Percentiles rank a stretch among this genome's conserved stretches.
Evolutionary conservation across 2,888 invertebrate species (phyloP).

Genomic region (Diadegma fenestrale): DNA sequence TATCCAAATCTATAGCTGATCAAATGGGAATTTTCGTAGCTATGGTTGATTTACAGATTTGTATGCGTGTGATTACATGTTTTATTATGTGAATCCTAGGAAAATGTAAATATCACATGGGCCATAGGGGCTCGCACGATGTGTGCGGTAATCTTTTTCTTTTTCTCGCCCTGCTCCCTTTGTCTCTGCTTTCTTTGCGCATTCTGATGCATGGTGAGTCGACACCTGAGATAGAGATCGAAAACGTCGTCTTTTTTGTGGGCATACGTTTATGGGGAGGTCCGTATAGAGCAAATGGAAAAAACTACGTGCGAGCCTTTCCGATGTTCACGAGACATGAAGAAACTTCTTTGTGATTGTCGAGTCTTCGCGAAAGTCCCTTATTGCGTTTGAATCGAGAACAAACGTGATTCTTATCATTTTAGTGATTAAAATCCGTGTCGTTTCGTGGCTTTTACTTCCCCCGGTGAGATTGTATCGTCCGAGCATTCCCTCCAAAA

Average conservation of each 20-base stretch:
- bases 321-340: slow-evolving; percentile 43
- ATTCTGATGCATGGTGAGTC: slow-evolving; percentile 66
- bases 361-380: slow-evolving; percentile 37
- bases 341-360: slow-evolving; percentile 40
- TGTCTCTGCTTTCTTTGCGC: slow-evolving; percentile 48
- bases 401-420: slow-evolving; percentile 29
- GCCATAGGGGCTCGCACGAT: slow-evolving; percentile 73
- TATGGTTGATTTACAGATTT: not conserved
- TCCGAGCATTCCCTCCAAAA: too few relatives aligned
- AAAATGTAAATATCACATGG: slow-evolving; percentile 33
- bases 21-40: slow-evolving; percentile 13
- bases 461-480: not conserved
- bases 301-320: slow-evolving; percentile 1
- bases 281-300: not conserved
- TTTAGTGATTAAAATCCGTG: slow-evolving; percentile 37
- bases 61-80: not conserved
- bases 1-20: slow-evolving; percentile 75
- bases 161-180: not conserved
- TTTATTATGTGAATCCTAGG: slow-evolving; percentile 1
- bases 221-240: slow-evolving; percentile 78
- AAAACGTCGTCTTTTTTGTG: slow-evolving; percentile 68
- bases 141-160: slow-evolving; percentile 46
- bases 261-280: not conserved
- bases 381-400: slow-evolving; percentile 8
- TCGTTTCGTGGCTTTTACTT: slow-evolving; percentile 15